A percentile compares a stretch with the other conserved stretches of the same genome.
Conservation (phyloP, 2,888 invertebrate species). For the Monoplex corrugatus region DNA sequence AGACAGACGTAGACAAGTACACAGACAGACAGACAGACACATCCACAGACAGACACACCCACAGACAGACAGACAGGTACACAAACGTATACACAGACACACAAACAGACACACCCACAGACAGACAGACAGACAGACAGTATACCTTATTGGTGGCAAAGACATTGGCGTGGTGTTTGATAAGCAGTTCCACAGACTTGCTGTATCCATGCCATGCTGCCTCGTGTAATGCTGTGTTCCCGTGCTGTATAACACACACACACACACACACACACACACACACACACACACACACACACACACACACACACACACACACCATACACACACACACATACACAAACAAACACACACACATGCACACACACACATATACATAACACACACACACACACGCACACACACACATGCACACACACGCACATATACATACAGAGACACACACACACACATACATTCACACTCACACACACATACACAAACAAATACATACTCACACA, state of each 20-base stretch:
- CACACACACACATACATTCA: background rate
- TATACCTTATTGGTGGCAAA: conserved; percentile 81
- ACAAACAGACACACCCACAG: background rate
- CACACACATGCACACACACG: background rate
- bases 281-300: background rate
- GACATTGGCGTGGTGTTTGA: conserved; percentile 85
- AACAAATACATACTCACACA: background rate
- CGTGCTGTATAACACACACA: conserved; percentile 87
- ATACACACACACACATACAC: too few relatives aligned
- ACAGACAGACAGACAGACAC: background rate
- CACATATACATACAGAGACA: background rate
- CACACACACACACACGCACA: background rate
- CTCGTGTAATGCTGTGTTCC: conserved; percentile 97
- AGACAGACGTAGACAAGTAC: too few relatives aligned
- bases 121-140: background rate
- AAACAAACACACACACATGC: background rate
- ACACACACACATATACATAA: background rate
- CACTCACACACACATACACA: background rate
- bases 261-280: background rate
- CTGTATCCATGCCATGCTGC: conserved; percentile 97
- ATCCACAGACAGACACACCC: background rate
- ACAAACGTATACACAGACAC: background rate
- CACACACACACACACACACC: background rate
- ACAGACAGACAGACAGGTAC: background rate
- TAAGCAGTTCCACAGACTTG: conserved; percentile 88